Evolutionary conservation across 2,888 invertebrate genomes (phyloP).

Genomic region (Cordilura impudica): DNA sequence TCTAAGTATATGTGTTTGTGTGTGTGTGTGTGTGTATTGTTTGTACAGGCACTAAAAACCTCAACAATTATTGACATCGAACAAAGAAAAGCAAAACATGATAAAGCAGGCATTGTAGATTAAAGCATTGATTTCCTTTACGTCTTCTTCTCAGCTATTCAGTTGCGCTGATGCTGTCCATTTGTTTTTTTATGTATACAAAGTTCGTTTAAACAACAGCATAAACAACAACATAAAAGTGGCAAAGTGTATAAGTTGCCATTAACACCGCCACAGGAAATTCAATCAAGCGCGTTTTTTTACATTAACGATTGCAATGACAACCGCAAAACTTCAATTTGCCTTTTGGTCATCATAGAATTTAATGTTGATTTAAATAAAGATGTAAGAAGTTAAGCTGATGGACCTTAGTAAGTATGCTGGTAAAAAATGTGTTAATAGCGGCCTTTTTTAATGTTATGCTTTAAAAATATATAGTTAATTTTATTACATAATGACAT

Average conservation of each 20-base stretch:
- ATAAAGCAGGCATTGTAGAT: slow-evolving; percentile 19
- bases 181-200: neutral
- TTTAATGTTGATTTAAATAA: slow-evolving; percentile 56
- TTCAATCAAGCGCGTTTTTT: slow-evolving; percentile 64
- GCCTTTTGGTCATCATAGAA: slow-evolving; percentile 55
- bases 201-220: slow-evolving; percentile 1
- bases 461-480: neutral
- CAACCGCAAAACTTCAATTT: slow-evolving; percentile 64
- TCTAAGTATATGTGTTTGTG: neutral
- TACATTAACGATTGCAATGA: slow-evolving; percentile 60
- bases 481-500: too few species aligned
- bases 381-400: too few species aligned
- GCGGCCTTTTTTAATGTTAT: neutral
- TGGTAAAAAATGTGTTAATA: neutral
- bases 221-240: slow-evolving; percentile 1
- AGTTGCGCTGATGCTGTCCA: neutral
- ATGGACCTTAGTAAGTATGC: too few species aligned
- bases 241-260: slow-evolving; percentile 41
- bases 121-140: slow-evolving; percentile 37
- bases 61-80: slow-evolving; percentile 64
- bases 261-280: slow-evolving; percentile 64
- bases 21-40: neutral
- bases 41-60: slow-evolving; percentile 42
- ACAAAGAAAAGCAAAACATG: slow-evolving; percentile 20
- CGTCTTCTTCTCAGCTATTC: neutral